Evolutionary conservation across 2,888 invertebrate species (phyloP).

Genomic region (Germaria angustata): DNA sequence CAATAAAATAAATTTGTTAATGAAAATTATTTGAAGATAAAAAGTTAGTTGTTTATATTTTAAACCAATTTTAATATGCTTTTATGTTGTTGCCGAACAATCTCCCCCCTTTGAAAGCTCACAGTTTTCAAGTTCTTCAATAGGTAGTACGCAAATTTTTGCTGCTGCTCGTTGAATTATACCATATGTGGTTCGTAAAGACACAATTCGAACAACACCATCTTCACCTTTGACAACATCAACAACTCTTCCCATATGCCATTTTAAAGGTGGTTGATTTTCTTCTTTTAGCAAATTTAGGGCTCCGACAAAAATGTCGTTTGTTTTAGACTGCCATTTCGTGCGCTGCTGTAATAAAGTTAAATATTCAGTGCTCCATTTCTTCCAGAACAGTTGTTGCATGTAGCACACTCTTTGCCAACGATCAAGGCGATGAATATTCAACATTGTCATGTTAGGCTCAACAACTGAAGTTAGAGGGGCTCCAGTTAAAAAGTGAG

Average conservation of each 20-base stretch:
- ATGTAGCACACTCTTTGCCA: slow-evolving; percentile 59
- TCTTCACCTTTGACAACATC: not conserved
- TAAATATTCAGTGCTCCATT: slow-evolving; percentile 44
- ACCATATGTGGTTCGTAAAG: not conserved
- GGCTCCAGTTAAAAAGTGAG: too few species aligned
- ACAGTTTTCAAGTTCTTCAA: too few species aligned
- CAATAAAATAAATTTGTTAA: too few species aligned
- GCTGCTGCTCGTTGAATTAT: too few species aligned
- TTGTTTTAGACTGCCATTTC: not conserved
- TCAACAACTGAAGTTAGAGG: slow-evolving; percentile 6
- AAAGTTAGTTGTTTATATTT: too few species aligned
- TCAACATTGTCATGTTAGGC: not conserved
- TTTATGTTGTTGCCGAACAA: too few species aligned
- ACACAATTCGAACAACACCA: not conserved
- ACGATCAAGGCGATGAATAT: slow-evolving; percentile 12
- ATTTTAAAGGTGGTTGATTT: not conserved
- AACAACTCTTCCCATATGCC: not conserved
- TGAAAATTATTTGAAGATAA: too few species aligned
- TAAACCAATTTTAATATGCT: too few species aligned
- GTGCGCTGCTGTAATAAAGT: slow-evolving; percentile 46
- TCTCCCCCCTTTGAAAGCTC: too few species aligned
- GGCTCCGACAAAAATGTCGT: not conserved
- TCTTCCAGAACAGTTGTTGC: slow-evolving; percentile 60
- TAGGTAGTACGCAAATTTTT: too few species aligned
- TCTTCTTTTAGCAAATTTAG: too few species aligned